Evolutionary conservation across 1,140 invertebrate genomes (phyloP), one percentile per base, ranked within the genome.

Genomic region (Caenorhabditis latens): DNA sequence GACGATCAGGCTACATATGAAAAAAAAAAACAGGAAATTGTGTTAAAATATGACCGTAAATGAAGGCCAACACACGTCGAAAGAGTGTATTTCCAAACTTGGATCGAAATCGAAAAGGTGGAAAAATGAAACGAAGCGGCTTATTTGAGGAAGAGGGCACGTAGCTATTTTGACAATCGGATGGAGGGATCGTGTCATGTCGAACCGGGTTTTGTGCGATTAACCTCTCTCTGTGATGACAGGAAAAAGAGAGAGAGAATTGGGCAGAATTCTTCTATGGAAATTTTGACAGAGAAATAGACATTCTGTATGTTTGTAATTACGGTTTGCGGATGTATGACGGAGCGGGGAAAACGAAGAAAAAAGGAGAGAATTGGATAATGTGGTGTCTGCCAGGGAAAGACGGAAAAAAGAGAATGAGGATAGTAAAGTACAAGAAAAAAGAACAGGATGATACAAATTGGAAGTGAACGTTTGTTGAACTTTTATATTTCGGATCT

Each of bases 231-330:
- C 9, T 63, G 21, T 63, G 61, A 63, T 32, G 21, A 32, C 32
- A 11, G 24, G 61, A 32, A 32, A 32, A 32, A 32, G 32, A 32
- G 32, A 32, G 32, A 32, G 32, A 32, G 32, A 32, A 32, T 32
- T 32, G 19, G 24, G 11, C 61, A 24, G 24, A 63, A 63, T n/a
- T 58, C 16, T 32, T 24, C 61, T 63, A 63, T 63, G 61, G 61
- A 63, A 63, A 63, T 63, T 63, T 63, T 24, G 24, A 63, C 61
- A 46, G 46, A 79, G 24, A 79, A n/a, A 50, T 46, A 79, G 46
- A 79, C 43, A 79, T 46, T 40, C 63, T 8, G 67, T 79, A 50
- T 50, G 71, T 48, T 79, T 79, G 71, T 79, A 79, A 79, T 79
- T 79, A 79, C 43, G 71, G 71, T 50, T 79, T 50, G 61, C 61